Base-by-base conservation (phyloP, 2,888 invertebrate genomes). In the Heliothis peltigera region DNA sequence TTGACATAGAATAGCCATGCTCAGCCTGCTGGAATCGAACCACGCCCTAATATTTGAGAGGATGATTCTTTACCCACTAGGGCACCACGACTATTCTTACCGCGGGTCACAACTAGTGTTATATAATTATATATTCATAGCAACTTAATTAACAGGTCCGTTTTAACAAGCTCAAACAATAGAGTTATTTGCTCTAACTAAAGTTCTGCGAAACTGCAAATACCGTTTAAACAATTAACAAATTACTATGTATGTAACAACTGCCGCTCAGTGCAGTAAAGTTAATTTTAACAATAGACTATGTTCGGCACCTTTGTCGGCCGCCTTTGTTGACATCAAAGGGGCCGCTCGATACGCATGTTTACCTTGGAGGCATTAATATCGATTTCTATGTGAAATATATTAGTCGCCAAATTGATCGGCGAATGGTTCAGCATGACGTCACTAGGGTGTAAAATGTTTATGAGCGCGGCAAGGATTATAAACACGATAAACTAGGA, bases 301-400 rank as follows among this genome's bases (percentile, higher is more conserved):
- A 61, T n/a, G 71, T 81, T 87, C 90, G 91, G 89, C 73, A 68
- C 86, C 88, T 92, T 93, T 93, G 94, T 92, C 92, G 93, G 91
- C 75, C 64, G 68, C 82, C 85, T 92, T 92, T 92, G 89, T 89
- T 81, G 82, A 82, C 83, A 77, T 89, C 88, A 93, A 92, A 93
- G 87, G 86, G 56, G 81, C 91, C 91, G 92, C 84, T 84, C 82
- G 87, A 87, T 89, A 91, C 88, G 87, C 87, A 77, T 88, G 77
- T 89, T 89, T 88, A 83, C 82, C 80, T 86, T 85, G 72, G 71
- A 79, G 77, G 79, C 87, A 89, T 89, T 89, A 86, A 89, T 88
- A 89, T 89, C 85, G 82, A 88, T 92, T 89, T 88, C 81, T 81
- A 84, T 79, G 83, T 87, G 68, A 88, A 89, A 88, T 85, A 72